Evolutionary conservation across 2,888 invertebrate species (phyloP).

Genomic region (Cryptus armator): DNA sequence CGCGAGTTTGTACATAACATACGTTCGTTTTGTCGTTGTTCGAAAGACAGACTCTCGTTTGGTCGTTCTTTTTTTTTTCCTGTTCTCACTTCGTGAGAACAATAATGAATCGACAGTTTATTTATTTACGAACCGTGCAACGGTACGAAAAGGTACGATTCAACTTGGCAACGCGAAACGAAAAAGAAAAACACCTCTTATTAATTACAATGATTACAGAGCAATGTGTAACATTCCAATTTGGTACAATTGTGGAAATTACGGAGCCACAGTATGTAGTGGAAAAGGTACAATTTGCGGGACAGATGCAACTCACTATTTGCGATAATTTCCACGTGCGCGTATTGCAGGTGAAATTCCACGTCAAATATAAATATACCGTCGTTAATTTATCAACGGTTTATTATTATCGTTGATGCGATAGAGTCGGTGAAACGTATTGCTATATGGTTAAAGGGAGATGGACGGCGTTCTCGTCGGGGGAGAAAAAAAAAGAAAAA

Average conservation of each 20-base stretch:
- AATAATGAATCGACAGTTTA: slow-evolving; percentile 11
- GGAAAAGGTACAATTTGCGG: not conserved
- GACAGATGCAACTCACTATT: not conserved
- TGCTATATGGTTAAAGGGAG: not conserved
- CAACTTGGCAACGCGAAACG: not conserved
- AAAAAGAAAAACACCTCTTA: too few species aligned
- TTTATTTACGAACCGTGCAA: not conserved
- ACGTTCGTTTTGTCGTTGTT: not conserved
- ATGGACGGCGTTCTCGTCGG: not conserved
- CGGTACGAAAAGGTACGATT: not conserved
- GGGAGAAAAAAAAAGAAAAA: not conserved
- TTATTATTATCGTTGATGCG: slow-evolving; percentile 5
- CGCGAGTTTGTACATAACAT: slow-evolving; percentile 10
- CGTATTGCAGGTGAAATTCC: slow-evolving; percentile 3
- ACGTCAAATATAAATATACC: slow-evolving; percentile 35
- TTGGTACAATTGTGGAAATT: too few species aligned
- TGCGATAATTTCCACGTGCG: not conserved
- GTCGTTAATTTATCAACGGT: slow-evolving; percentile 17
- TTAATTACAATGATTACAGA: too few species aligned
- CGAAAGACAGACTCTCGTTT: not conserved
- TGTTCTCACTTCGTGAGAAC: not conserved
- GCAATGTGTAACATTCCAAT: too few species aligned
- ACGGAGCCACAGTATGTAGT: too few species aligned
- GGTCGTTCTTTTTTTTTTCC: not conserved
- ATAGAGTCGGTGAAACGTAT: too few species aligned